phyloP scores from a whole-genome alignment of 2,113 vertebrate species.

The Eolophus roseicapilla region DNA sequence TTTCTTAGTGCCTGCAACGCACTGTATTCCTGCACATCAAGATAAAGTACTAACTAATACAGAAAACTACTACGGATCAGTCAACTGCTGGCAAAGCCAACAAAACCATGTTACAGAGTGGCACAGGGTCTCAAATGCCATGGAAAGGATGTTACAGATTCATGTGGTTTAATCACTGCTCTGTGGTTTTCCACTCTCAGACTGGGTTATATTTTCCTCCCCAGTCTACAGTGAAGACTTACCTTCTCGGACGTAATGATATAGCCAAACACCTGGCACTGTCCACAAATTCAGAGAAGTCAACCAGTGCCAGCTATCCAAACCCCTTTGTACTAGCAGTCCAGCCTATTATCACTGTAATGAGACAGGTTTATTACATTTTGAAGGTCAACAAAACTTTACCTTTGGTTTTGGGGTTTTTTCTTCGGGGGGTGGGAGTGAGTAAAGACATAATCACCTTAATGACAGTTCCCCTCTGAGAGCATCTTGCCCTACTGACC shows the following conservation, averaged over 20 bases:
- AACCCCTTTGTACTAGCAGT: not conserved
- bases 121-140: not conserved
- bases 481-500: not conserved
- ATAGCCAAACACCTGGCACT: not conserved
- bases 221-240: not conserved
- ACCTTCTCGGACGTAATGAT: not conserved
- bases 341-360: not conserved
- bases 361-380: not conserved
- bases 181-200: not conserved
- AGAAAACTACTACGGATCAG: not conserved
- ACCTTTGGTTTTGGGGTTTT: not conserved
- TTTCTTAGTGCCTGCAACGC: not conserved
- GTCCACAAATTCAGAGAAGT: not conserved
- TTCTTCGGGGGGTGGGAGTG: not conserved
- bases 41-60: not conserved
- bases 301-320: not conserved
- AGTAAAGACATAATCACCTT: not conserved
- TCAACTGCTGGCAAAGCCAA: not conserved
- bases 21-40: not conserved
- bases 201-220: not conserved
- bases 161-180: not conserved
- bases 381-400: not conserved
- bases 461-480: not conserved
- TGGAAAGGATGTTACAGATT: not conserved
- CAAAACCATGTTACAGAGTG: not conserved